Evolutionary conservation across 64 coral and sea anemone genomes (phyloP), one percentile per base, ranked within the genome.

Genomic region (Montipora cactus): DNA sequence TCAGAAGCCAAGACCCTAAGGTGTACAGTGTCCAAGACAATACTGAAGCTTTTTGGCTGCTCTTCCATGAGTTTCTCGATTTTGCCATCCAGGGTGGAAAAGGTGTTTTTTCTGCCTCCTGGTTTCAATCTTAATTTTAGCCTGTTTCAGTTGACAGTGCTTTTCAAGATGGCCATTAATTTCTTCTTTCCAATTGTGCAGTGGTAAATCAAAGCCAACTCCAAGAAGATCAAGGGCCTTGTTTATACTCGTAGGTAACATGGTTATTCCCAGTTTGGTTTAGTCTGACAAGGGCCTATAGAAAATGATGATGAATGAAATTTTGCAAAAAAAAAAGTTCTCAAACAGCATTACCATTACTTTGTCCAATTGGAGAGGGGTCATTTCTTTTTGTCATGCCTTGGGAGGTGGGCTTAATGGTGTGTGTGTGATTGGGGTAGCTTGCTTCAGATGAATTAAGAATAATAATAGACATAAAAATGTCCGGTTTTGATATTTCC

Each of bases 211-310:
- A 22, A 64, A 92, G 48, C 58, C 90, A n/a, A 61, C 81, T 16
- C 80, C 80, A 64, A 92, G 22, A 4, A 71, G 25, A 9, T 85
- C 90, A 47, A 92, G 80, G 44, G 68, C 81, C 53, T 75, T 92
- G 74, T 84, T 92, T 10, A 84, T 59, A 68, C 90, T 85, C 76
- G 77, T 85, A 8, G 90, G 90, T 15, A 80, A 92, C 90, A 92
- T 85, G 68, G 64, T 71, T 47, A 92, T 57, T 4, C 80, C 90
- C 18, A 92, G 69, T 44, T 85, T 69, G 53, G 37, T 86, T 92
- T 53, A 92, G 67, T n/a, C 80, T 80, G 49, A 92, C 19, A 76
- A 84, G 46, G 11, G 59, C 90, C 90, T 92, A 12, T 57, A 18
- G 75, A 91, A 62, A 25, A 37, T 57, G 3, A 57, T 11, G 11